Percentiles rank a stretch among this genome's conserved stretches.
Evolutionary conservation across 1,140 invertebrate species (phyloP).

Genomic region (Drosophila kanapiae): DNA sequence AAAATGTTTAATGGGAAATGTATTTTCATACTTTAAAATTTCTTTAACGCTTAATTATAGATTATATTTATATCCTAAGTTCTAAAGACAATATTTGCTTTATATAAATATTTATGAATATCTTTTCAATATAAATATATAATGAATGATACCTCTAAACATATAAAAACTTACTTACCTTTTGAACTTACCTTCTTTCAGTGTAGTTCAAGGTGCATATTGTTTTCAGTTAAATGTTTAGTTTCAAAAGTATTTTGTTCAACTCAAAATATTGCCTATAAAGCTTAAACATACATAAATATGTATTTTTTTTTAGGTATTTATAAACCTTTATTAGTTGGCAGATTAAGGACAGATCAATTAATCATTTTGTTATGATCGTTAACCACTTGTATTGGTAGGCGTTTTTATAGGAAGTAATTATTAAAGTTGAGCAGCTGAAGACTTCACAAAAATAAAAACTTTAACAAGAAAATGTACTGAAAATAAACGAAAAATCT

Average conservation of each 20-base stretch:
- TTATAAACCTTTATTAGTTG: not conserved
- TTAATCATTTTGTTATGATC: slow-evolving; percentile 22
- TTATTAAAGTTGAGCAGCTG: not conserved
- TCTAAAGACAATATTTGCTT: too few species aligned
- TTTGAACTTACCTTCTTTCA: not conserved
- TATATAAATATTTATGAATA: too few species aligned
- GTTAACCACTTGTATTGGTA: not conserved
- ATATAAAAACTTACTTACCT: not conserved
- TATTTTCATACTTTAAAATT: too few species aligned
- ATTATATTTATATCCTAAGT: too few species aligned
- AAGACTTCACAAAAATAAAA: not conserved
- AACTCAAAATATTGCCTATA: not conserved
- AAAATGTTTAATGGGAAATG: too few species aligned
- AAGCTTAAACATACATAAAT: not conserved
- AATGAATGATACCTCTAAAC: too few species aligned
- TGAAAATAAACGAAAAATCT: not conserved
- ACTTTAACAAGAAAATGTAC: not conserved
- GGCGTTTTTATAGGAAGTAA: not conserved
- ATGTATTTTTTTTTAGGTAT: not conserved
- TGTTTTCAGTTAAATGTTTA: not conserved
- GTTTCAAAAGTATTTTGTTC: not conserved
- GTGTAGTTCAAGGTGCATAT: not conserved
- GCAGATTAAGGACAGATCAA: slow-evolving; percentile 18
- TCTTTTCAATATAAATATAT: too few species aligned
- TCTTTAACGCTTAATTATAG: too few species aligned